Percentiles rank a stretch among this genome's conserved stretches.
Conservation (phyloP, 2,888 invertebrate species). For the Zelleria hepariella region DNA sequence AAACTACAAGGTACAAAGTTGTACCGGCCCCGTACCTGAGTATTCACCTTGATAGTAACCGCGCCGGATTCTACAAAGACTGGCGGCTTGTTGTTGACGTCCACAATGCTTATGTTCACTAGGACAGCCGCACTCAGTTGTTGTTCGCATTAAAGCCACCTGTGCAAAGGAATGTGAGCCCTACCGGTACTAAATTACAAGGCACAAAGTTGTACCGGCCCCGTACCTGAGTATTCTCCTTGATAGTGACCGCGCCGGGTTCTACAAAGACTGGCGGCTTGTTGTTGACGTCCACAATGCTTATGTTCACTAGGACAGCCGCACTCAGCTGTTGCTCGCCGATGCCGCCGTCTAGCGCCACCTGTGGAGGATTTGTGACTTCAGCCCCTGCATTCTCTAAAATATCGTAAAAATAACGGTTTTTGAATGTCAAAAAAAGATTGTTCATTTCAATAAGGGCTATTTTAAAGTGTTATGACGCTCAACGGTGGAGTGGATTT, state of each 20-base stretch:
- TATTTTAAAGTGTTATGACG: too few relatives aligned
- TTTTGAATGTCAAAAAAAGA: too few relatives aligned
- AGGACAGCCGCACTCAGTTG: conserved; percentile 78
- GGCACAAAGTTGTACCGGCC: too few relatives aligned
- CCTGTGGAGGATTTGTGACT: conserved; percentile 29
- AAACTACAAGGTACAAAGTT: too few relatives aligned
- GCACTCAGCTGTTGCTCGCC: conserved; percentile 82
- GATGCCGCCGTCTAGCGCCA: conserved; percentile 90
- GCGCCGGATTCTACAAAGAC: conserved; percentile 78
- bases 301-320: conserved; percentile 84
- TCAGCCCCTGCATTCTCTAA: too few relatives aligned
- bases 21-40: too few relatives aligned
- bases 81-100: conserved; percentile 94
- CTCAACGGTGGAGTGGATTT: too few relatives aligned
- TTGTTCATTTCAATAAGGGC: too few relatives aligned
- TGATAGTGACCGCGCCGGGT: conserved; percentile 76
- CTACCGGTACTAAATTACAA: too few relatives aligned
- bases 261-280: conserved; percentile 84
- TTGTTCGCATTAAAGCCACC: too few relatives aligned
- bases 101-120: conserved; percentile 88
- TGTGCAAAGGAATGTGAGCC: too few relatives aligned
- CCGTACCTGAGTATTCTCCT: conserved; percentile 84
- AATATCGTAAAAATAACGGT: too few relatives aligned
- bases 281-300: conserved; percentile 93
- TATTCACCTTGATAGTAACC: conserved; percentile 81